These are phyloP conservation scores for Diplodus sargus DNA, from an alignment of 2,797 vertebrate genomes.

Conservation along the genomic window DNA sequence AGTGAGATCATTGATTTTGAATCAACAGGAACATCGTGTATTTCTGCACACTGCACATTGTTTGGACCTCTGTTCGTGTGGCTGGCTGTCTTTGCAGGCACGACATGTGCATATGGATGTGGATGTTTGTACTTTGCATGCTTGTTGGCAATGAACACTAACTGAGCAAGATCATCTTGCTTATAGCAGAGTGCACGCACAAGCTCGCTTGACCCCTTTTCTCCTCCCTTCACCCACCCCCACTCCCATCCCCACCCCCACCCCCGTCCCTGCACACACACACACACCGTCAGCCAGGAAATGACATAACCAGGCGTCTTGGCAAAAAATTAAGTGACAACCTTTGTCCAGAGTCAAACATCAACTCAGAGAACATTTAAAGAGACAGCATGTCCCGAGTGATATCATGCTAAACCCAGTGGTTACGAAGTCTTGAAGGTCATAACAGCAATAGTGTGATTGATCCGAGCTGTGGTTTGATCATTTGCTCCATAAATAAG, in stretches of 20 bases:
- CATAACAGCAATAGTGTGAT: background rate
- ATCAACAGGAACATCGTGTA: constrained; percentile 44
- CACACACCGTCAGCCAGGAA: constrained; percentile 71
- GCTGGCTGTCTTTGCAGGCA: constrained; percentile 32
- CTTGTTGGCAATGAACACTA: constrained; percentile 64
- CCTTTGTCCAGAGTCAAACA: constrained; percentile 73
- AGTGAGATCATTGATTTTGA: constrained; percentile 53
- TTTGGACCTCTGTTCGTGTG: constrained; percentile 40
- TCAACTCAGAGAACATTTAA: constrained; percentile 68
- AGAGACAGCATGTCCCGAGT: constrained; percentile 54
- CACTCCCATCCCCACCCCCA: constrained; percentile 40
- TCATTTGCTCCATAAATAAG: background rate
- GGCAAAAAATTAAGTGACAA: constrained; percentile 69
- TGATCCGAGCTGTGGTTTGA: constrained; percentile 15
- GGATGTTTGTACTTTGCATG: constrained; percentile 64
- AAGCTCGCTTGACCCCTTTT: constrained; percentile 67
- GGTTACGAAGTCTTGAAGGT: constrained; percentile 19
- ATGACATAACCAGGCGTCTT: constrained; percentile 75
- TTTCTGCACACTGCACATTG: constrained; percentile 40
- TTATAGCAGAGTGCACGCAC: constrained; percentile 63
- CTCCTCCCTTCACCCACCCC: constrained; percentile 35
- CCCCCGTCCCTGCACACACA: constrained; percentile 31
- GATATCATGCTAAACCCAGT: constrained; percentile 23
- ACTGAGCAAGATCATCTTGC: constrained; percentile 71
- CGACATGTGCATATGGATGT: constrained; percentile 56